Evolutionary conservation across 2,888 invertebrate species (phyloP), one percentile per base, ranked within the genome.

Genomic region (Diloba caeruleocephala): DNA sequence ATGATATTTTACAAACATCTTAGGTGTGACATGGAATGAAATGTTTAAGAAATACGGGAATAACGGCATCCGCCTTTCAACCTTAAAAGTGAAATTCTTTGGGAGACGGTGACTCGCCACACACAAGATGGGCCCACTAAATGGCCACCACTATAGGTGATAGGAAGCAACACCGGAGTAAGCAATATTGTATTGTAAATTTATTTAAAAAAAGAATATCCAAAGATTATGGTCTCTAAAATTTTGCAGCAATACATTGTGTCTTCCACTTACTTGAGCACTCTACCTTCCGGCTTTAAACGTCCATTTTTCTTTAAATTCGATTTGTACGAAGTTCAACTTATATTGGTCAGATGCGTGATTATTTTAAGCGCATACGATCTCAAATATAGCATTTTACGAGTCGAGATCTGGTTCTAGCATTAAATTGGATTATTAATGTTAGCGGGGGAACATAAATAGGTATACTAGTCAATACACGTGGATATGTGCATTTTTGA

Each of bases 381-480:
- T 33, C 38, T 66, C 65, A 70, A 65, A 50, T 65, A 52, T 17
- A 31, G 33, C 9, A 58, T 32, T 74, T 70, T 70, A 70, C 43
- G 59, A 69, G 3, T 12, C 26, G 26, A 39, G 52, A 54, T 36
- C 50, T 56, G 46, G 44, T 34, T 21, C 71, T 64, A 54, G 60
- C 51, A 69, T 56, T 64, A 65, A 70, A 58, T 64, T 29, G 50
- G 39, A 41, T 48, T 61, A 52, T 48, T 61, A 60, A 74, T 55
- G 65, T 36, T 9, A 28, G 9, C 19, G 10, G 38, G 10, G 19
- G 29, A 19, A 12, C 37, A 57, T 70, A 69, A 64, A 60, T 57
- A 60, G 9, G 10, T 29, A 31, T 37, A 60, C 70, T 52, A 73
- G 50, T 25, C 41, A 23, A 50, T 52, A 21, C 34, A 12, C 37